These are phyloP conservation scores for Thera obeliscata DNA, from an alignment of 2,888 invertebrate genomes.

Conservation along the genomic window DNA sequence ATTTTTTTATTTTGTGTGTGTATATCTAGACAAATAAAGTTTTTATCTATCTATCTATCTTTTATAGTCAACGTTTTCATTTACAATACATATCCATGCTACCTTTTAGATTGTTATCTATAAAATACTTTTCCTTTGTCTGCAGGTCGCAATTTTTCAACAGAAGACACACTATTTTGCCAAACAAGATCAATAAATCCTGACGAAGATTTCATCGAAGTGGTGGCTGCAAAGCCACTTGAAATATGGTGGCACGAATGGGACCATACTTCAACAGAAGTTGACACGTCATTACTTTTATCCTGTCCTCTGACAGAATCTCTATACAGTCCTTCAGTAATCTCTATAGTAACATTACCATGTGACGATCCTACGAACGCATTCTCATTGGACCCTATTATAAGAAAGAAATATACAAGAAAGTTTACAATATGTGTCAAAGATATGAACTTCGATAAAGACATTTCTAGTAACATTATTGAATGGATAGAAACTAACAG, in stretches of 20 bases:
- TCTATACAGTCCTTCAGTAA: slow-evolving; percentile 62
- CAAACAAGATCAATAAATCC: slow-evolving; percentile 75
- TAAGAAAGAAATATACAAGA: slow-evolving; percentile 51
- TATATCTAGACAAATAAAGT: too few species aligned
- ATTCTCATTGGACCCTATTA: slow-evolving; percentile 62
- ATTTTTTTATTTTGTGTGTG: too few species aligned
- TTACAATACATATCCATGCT: not conserved
- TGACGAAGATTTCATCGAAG: slow-evolving; percentile 74
- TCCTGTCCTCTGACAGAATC: slow-evolving; percentile 86
- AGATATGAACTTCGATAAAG: slow-evolving; percentile 87
- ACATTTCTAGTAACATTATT: slow-evolving; percentile 85
- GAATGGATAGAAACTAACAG: slow-evolving; percentile 90
- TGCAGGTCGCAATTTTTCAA: slow-evolving; percentile 70
- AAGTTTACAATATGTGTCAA: slow-evolving; percentile 89
- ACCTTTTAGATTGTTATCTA: not conserved
- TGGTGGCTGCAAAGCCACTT: slow-evolving; percentile 83
- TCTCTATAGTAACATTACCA: slow-evolving; percentile 80
- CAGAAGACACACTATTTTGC: slow-evolving; percentile 78
- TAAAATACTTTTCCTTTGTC: slow-evolving; percentile 44
- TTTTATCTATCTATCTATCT: too few species aligned
- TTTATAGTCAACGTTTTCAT: not conserved
- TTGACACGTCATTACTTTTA: slow-evolving; percentile 84
- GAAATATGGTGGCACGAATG: slow-evolving; percentile 87
- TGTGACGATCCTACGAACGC: slow-evolving; percentile 78
- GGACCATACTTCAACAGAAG: slow-evolving; percentile 75